Evolutionary conservation across 2,797 vertebrate species (phyloP), one percentile per base, ranked within the genome.

Genomic region (Balearica regulorum): DNA sequence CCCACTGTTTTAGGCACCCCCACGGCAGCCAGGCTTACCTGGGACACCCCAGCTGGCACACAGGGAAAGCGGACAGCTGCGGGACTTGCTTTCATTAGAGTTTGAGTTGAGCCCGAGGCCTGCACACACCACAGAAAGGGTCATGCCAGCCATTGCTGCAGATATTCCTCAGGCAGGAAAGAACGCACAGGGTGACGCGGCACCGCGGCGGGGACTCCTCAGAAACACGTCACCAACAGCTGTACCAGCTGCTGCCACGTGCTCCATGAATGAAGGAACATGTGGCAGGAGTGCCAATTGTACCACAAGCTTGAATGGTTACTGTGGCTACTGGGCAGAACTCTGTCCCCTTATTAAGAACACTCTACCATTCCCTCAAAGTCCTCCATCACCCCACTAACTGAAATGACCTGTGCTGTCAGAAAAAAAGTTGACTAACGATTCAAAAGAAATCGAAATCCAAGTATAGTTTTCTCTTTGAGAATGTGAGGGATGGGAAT

Each of bases 171-270:
- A 0, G 7, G 48, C 60, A 80, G 16, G 25, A 62, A 51, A 65
- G 48, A 35, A 26, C 8, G 21, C 0, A 0, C 16, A 31, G 22
- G 15, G 17, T 66, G 49, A 51, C 0, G 0, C 3, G 21, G 72
- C 26, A 16, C 16, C 13, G 5, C 54, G 15, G 16, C 1, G 6
- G 22, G 12, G 15, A 4, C 6, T 57, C 39, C 81, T 54, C 64
- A 86, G 53, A 54, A 82, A 41, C 6, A 11, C 22, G 55, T 15
- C 22, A 43, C 9, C 55, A 83, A 28, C 7, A 65, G 18, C 57
- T 43, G 21, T 26, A 46, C 21, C 14, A 10, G 37, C 33, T 35
- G 22, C 24, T 16, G 13, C 28, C 46, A 22, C 43, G 24, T 0
- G 0, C 28, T n/a, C 31, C 46, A 3, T 5, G 8, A 26, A 39